Base-by-base conservation (phyloP, 2,888 invertebrate species). In the Proisotoma minuta region DNA sequence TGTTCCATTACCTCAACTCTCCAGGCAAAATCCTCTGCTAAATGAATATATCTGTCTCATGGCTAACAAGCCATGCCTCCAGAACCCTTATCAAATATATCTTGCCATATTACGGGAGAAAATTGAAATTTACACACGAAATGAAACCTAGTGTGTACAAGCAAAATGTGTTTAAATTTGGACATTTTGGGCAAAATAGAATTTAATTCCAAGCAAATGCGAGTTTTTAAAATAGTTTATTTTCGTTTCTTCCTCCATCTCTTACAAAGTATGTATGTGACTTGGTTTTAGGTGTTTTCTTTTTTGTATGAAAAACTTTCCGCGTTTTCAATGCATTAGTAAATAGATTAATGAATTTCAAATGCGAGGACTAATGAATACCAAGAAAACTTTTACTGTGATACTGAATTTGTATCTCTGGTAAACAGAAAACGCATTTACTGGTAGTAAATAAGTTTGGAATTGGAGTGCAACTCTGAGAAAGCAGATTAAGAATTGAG, bases 1-100 rank as follows among this genome's bases (percentile, higher is more conserved):
- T 57, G 63, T 65, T 62, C 64, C 61, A 64, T 62, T 68, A 67
- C 64, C 53, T 53, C 53, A 52, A 47, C 54, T 39, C 39, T 20
- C 20, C 39, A 22, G 23, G 39, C 39, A 22, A 34, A 54, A 54
- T 39, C 29, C 54, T 52, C 15, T 18, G 52, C 54, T 54, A 54
- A 54, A 54, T 54, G 54, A 54, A 54, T 54, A 54, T 54, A 26
- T n/a, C 29, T 4, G 8, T 20, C 23, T 20, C 50, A 15, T 49
- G 49, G 29, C 60, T 28, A 48, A 60, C 48, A 47, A 60, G 43
- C 34, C 34, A 20, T 29, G 27, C 50, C 10, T 58, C 18, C 47
- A 27, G 4, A 29, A 15, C 48, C 49, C 20, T 3, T 15, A 15
- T 20, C 23, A 23, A 15, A 3, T 20, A 28, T 28, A 52, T 24